phyloP scores from a whole-genome alignment of 2,888 invertebrate species.

The Pteria penguin region DNA sequence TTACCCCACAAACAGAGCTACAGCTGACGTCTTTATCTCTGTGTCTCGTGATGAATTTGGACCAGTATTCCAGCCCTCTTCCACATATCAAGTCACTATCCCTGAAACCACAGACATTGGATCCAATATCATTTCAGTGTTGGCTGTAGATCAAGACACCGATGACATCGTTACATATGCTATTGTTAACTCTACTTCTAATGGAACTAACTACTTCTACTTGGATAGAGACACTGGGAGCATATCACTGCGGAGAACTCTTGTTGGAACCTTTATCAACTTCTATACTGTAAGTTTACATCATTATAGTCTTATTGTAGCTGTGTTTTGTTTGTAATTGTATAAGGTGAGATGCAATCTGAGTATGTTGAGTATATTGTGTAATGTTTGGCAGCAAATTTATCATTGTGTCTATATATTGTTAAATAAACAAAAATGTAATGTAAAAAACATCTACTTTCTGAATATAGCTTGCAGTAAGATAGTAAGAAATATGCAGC shows the following conservation, averaged over 20 bases:
- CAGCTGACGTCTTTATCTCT: constrained; percentile 62
- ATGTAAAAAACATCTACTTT: too few species aligned
- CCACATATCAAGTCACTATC: constrained; percentile 58
- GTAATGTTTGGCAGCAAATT: too few species aligned
- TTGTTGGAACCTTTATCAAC: constrained; percentile 51
- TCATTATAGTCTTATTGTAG: background rate
- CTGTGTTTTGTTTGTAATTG: background rate
- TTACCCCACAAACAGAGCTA: constrained; percentile 64
- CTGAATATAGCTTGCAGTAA: too few species aligned
- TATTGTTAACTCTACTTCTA: constrained; percentile 51
- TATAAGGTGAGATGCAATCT: too few species aligned
- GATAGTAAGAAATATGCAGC: too few species aligned
- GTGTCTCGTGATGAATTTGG: constrained; percentile 69
- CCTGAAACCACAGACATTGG: constrained; percentile 58
- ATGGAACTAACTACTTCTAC: constrained; percentile 67
- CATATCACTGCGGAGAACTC: constrained; percentile 57
- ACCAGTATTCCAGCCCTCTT: constrained; percentile 66
- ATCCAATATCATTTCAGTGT: constrained; percentile 41
- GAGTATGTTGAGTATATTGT: too few species aligned
- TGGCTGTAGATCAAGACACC: constrained; percentile 60
- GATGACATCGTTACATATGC: constrained; percentile 58
- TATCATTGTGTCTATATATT: too few species aligned
- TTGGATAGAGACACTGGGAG: constrained; percentile 66
- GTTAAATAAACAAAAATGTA: too few species aligned
- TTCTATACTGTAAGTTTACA: constrained; percentile 59